Evolutionary conservation across 2,888 invertebrate species (phyloP), one percentile per base, ranked within the genome.

Genomic region (Thymelicus sylvestris): DNA sequence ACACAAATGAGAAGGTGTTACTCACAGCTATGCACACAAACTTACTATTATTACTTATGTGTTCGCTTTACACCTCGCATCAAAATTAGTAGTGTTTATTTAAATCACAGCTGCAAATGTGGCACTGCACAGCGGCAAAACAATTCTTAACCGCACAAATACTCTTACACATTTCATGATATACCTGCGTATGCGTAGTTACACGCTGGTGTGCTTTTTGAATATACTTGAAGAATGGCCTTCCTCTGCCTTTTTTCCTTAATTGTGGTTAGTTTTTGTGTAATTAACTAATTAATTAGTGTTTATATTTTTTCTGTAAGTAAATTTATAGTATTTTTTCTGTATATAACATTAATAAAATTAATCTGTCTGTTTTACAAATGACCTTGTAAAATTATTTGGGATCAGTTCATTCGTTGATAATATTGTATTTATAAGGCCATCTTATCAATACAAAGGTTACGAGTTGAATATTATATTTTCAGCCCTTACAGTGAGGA

Each of bases 321-420:
- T n/a, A n/a, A n/a, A n/a, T n/a, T n/a, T n/a, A n/a, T n/a, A n/a
- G n/a, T 52, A 52, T 8, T 52, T 7, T 52, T 52, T 15, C 15
- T 50, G 50, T 15, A 8, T 19, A 19, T 52, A 52, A 52, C 6
- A 6, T n/a, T n/a, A 31, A 31, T 31, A 19, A 19, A 8, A 7
- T 50, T 50, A 15, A 5, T 15, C 6, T n/a, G 3, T 15, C 15
- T 50, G 5, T 7, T 19, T 44, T 19, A 52, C 15, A 19, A 52
- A 52, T 52, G 7, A 52, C 50, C 8, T 7, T 52, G 50, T 52
- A 52, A 52, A 71, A 69, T 72, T 72, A 76, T 75, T 75, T 81
- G 83, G 89, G 89, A 89, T 90, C 90, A 90, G 89, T 89, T 90
- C 88, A 86, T 86, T 62, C 8, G 10, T 19, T 52, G 7, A 52